A percentile compares a stretch with the other conserved stretches of the same genome.
These are phyloP conservation scores for Clarias batrachus DNA, from an alignment of 2,113 vertebrate species.

Conservation along the genomic window DNA sequence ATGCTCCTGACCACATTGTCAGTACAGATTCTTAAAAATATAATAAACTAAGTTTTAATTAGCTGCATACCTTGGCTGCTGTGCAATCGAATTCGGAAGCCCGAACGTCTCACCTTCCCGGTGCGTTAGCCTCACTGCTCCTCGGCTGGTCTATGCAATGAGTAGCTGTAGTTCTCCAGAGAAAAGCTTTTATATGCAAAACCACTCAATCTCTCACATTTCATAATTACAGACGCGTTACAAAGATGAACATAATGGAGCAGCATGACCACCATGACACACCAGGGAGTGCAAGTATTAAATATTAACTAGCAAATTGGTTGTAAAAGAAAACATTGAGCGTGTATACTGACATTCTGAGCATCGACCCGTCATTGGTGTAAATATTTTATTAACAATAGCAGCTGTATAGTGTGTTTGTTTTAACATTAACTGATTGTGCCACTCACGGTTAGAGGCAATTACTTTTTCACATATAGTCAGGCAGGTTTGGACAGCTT, in stretches of 20 bases:
- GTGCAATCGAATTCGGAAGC: background rate
- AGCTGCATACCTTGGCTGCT: background rate
- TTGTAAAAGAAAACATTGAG: background rate
- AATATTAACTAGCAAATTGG: background rate
- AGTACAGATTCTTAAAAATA: constrained; percentile 12
- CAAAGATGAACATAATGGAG: background rate
- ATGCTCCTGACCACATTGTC: background rate
- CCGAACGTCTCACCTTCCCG: background rate
- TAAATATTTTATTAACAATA: background rate
- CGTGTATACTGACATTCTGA: background rate
- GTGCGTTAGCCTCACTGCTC: background rate
- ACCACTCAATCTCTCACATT: background rate
- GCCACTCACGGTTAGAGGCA: too few species aligned
- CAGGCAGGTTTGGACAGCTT: too few species aligned
- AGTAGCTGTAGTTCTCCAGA: background rate
- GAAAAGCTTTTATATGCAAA: background rate
- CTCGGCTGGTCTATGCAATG: background rate
- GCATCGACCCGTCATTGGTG: background rate
- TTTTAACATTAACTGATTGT: background rate
- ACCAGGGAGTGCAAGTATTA: background rate
- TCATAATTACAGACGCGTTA: background rate
- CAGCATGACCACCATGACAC: background rate
- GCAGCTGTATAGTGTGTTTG: background rate
- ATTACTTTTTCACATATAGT: too few species aligned
- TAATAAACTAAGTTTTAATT: constrained; percentile 34